Evolutionary conservation across 2,888 invertebrate species (phyloP), one percentile per base, ranked within the genome.

Genomic region (Dione juno): DNA sequence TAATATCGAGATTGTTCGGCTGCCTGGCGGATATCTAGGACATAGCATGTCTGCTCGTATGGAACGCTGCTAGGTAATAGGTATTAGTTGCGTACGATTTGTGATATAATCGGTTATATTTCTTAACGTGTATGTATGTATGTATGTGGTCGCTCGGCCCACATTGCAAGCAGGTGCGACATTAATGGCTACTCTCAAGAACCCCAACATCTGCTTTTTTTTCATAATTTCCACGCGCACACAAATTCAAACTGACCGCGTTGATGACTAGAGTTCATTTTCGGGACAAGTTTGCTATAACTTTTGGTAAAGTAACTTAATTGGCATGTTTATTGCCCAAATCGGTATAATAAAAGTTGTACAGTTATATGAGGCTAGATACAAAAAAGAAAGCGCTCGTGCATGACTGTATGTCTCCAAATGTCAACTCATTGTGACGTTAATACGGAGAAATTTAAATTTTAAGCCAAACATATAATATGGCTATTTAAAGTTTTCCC

Each of bases 191-290:
- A 85, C 84, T 87, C 84, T 84, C 82, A 82, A 84, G 83, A 82
- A 82, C 79, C 77, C 80, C 81, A 80, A 87, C 92, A 92, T 91
- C 92, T 92, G 92, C 91, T 90, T 89, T 90, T 89, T 48, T 89
- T 89, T 84, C 83, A 86, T 86, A 87, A 89, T 87, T 83, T 84
- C 87, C 86, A 80, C 80, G 74, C 13, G 45, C 54, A 74, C 83
- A 84, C 87, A 79, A 87, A 88, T 89, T 88, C 83, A 85, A 88
- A 90, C 87, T 88, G 73, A 84, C 80, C 77, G 74, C 77, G 78
- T 79, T 79, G 82, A 84, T 83, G 81, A 84, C 83, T 85, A 81
- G 82, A 83, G 81, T 82, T 83, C 77, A 80, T 81, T 81, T 81
- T 77, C 69, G 74, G 74, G 58, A 58, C 67, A 41, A 53, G 69